Evolutionary conservation across 2,113 vertebrate species (phyloP), one percentile per base, ranked within the genome.

Genomic region (Cottus gobio): DNA sequence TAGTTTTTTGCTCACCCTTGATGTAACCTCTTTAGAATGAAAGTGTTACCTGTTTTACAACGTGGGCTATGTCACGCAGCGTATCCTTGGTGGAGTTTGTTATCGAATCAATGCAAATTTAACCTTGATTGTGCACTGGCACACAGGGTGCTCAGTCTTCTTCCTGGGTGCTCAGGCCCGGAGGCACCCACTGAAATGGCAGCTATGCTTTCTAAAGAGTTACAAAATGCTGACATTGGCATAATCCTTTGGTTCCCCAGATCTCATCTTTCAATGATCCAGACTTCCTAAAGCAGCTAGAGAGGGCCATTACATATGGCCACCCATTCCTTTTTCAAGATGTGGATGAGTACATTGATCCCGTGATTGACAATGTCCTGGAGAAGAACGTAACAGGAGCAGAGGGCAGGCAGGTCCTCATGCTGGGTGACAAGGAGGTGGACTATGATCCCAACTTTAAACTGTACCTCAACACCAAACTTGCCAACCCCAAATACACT

Each of bases 281-380:
- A 10, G 97, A 99, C 91, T 99, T 98, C 90, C 94, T 99, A 44
- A 98, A 97, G 91, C 96, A 97, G 72, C 93, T 99, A 13, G 97
- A 99, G 90, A 94, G 97, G 94, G 94, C 98, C 80, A 97, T 99
- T 63, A 99, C 97, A 89, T 96, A 97, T 10, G 98, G 98, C 22
- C 96, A 82, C 22, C 97, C 98, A 10, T 99, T 99, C 93, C 95
- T 99, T 68, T 96, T 99, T 91, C 96, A 98, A 15, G 95, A 96
- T 16, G 97, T 99, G 11, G 97, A 99, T 42, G 98, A 99, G 77
- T 98, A 97, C 90, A 96, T 99, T 0, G 98, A 99, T 80, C 97
- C 98, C 0, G 96, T 99, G 82, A 97, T 99, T 48, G 97, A 99
- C 87, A 98, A 95, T 8, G 96, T 99, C 54, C 87, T 99, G 24